Conservation (phyloP, 2,888 invertebrate species). For the Lomographa bimaculata region DNA sequence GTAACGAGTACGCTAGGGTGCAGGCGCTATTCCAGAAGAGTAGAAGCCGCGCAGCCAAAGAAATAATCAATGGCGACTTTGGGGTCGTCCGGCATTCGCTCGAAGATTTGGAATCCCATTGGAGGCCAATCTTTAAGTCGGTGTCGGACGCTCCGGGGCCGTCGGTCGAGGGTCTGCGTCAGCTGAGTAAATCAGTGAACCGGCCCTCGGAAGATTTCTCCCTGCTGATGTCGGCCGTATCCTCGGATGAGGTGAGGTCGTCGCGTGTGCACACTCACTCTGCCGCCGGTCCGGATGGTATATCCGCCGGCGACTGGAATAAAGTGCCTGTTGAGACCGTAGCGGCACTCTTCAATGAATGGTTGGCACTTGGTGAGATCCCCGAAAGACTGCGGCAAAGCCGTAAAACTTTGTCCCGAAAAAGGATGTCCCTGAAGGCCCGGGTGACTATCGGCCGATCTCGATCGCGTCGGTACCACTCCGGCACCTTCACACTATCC, state of each 20-base stretch:
- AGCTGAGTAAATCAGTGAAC: no score
- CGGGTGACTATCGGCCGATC: constrained; percentile 25
- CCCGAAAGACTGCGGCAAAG: neutral
- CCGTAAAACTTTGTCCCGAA: constrained; percentile 2
- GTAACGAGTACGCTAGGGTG: neutral
- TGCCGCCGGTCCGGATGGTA: constrained; percentile 1
- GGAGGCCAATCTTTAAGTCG: neutral
- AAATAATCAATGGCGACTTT: neutral
- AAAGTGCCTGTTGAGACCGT: neutral
- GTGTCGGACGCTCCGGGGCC: constrained; percentile 1
- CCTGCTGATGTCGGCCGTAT: no score
- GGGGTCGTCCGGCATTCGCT: neutral
- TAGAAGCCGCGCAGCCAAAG: neutral
- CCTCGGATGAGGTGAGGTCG: neutral
- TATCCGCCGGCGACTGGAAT: neutral
- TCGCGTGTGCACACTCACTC: neutral
- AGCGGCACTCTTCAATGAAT: neutral
- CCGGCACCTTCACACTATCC: constrained; percentile 33
- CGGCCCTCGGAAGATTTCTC: no score
- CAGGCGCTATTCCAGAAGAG: neutral
- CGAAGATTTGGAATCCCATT: neutral
- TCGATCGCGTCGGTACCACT: constrained; percentile 37
- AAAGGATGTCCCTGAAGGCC: neutral
- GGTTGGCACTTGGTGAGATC: neutral
- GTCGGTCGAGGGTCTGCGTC: neutral